Percentiles rank a stretch among this genome's conserved stretches.
phyloP scores from a whole-genome alignment of 2,888 invertebrate genomes.

The Dysmachus trigonus region DNA sequence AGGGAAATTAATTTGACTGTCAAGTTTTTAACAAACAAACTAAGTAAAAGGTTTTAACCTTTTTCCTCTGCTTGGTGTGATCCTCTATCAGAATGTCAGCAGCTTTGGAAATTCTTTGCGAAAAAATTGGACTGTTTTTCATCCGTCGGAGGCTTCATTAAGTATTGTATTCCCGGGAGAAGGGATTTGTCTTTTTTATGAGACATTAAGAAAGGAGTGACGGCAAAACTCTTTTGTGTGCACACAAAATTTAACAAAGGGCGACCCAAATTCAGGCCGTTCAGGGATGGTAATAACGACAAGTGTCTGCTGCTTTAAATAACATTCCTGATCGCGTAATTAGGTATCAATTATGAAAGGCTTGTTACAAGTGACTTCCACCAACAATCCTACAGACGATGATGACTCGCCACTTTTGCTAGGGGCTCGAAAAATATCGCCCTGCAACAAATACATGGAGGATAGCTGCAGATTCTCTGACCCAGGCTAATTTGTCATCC shows the following conservation, averaged over 20 bases:
- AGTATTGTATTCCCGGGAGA: constrained; percentile 9
- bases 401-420: background rate
- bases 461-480: background rate
- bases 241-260: background rate
- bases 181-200: constrained; percentile 16
- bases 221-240: constrained; percentile 8
- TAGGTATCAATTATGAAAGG: constrained; percentile 2
- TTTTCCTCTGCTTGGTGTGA: background rate
- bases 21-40: background rate
- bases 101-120: background rate
- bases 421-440: background rate
- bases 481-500: background rate
- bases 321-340: constrained; percentile 1
- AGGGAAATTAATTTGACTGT: background rate
- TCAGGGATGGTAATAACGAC: background rate
- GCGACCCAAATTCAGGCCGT: background rate
- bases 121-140: constrained; percentile 19
- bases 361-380: background rate
- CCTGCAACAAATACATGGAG: background rate
- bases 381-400: background rate
- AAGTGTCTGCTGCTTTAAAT: background rate
- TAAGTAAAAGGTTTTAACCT: background rate
- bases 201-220: background rate
- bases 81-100: background rate
- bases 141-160: constrained; percentile 10